Base-by-base conservation (phyloP, 1,140 invertebrate species). In the Lucilia cuprina region DNA sequence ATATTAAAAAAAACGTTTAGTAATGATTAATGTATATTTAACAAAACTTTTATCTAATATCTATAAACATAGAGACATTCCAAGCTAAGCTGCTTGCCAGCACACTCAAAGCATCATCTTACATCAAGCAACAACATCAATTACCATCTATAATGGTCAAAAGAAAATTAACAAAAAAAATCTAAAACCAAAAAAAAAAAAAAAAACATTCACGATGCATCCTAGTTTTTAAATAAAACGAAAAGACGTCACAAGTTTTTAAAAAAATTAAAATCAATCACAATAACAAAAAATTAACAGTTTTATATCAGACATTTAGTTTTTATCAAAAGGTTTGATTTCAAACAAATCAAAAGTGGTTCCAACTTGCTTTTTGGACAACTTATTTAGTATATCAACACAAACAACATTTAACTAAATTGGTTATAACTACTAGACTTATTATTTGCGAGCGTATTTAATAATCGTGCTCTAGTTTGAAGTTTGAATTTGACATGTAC, bases 121-220 rank as follows among this genome's bases (percentile, higher is more conserved):
- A 87, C 85, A 86, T 84, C 87, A 88, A 86, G 86, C 87, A 89
- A 86, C 87, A 90, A 90, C 87, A 88, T 84, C 85, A 85, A 89
- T 87, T 87, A 86, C 86, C 86, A 86, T 85, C 87, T 85, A 86
- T n/a, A 34, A 84, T 84, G 78, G 80, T 49, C 50, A 30, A 41
- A 41, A 30, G 8, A 30, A n/a, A 77, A 9, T 14, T 14, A 77
- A 75, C 74, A 75, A 41, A 77, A 41, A 17, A n/a, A 7, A n/a
- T 0, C n/a, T 14, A n/a, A 60, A 60, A 70, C 19, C 5, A 70
- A 70, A 70, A 10, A 70, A 21, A 0, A 70, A 0, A 70, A 70
- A 70, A 10, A 70, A 21, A 0, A 70, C 65, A 70, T 70, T 70
- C 65, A 70, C 65, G 65, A 70, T 70, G 65, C 65, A 70, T 70